Evolutionary conservation across 2,113 vertebrate genomes (phyloP).

Genomic region (Siniperca knerii): DNA sequence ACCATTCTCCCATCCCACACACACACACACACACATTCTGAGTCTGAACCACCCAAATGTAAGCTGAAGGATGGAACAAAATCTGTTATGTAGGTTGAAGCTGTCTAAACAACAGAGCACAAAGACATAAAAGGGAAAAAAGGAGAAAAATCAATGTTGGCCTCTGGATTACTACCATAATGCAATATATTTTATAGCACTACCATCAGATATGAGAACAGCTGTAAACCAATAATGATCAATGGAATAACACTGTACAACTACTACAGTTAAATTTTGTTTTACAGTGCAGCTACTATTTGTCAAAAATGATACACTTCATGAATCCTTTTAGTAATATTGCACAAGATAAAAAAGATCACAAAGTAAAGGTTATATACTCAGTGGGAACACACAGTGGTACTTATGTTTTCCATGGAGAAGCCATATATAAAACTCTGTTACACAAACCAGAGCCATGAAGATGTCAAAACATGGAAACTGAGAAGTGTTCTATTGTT

Average conservation of each 20-base stretch:
- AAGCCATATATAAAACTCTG: neutral
- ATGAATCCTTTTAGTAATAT: neutral
- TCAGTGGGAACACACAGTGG: neutral
- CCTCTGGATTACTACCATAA: neutral
- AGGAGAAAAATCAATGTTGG: neutral
- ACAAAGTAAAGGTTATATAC: conserved; percentile 7
- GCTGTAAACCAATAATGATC: neutral
- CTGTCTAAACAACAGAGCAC: conserved; percentile 41
- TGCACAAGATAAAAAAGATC: conserved; percentile 9
- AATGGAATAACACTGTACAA: neutral
- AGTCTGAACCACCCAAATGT: neutral
- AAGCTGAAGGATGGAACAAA: conserved; percentile 14
- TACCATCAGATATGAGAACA: neutral
- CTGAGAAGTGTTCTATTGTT: neutral
- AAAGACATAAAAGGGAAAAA: conserved; percentile 4
- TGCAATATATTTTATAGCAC: neutral
- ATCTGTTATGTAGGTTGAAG: conserved; percentile 13
- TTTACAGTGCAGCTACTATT: conserved; percentile 8
- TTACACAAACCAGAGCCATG: neutral
- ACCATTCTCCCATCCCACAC: neutral
- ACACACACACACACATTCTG: conserved; percentile 5
- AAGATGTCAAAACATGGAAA: conserved; percentile 12
- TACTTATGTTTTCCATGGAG: neutral
- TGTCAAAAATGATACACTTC: conserved; percentile 4
- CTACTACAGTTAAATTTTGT: neutral